Percentiles rank a stretch among this genome's conserved stretches.
These are phyloP conservation scores for Stegophylla sp. DNA, from an alignment of 2,888 invertebrate species.

Conservation along the genomic window DNA sequence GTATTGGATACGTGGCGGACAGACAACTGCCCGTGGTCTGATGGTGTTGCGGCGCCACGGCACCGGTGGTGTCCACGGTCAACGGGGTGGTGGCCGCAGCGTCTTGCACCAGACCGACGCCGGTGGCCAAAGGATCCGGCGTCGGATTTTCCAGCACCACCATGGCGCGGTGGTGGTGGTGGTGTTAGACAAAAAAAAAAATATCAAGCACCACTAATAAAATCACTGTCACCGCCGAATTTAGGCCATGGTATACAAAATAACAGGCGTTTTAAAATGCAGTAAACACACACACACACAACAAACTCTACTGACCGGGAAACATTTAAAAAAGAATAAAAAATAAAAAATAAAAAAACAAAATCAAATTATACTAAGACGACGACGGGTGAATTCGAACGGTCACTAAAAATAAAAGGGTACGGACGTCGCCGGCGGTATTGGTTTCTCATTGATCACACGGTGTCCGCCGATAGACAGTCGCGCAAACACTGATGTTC, in stretches of 20 bases:
- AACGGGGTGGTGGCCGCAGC: conserved; percentile 64
- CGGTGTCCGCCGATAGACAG: conserved; percentile 34
- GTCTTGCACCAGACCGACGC: conserved; percentile 74
- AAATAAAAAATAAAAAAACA: too few species aligned
- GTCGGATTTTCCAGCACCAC: conserved; percentile 73
- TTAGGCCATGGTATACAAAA: background rate
- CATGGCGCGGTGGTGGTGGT: conserved; percentile 66
- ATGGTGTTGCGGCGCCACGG: conserved; percentile 64
- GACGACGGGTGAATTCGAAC: background rate
- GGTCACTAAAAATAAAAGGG: background rate
- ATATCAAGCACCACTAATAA: background rate
- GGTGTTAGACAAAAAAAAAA: too few species aligned
- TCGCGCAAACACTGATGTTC: conserved; percentile 62
- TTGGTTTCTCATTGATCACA: background rate
- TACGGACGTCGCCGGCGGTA: background rate
- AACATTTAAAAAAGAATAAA: too few species aligned
- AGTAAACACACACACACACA: too few species aligned
- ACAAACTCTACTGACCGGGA: too few species aligned
- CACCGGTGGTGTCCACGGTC: conserved; percentile 63
- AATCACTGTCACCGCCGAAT: background rate
- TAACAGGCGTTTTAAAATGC: too few species aligned
- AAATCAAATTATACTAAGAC: too few species aligned
- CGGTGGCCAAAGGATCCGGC: conserved; percentile 63
- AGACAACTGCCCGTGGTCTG: conserved; percentile 47
- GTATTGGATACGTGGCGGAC: conserved; percentile 63